A percentile compares a stretch with the other conserved stretches of the same genome.
Evolutionary conservation across 2,888 invertebrate species (phyloP).

Genomic region (Callosobruchus maculatus): DNA sequence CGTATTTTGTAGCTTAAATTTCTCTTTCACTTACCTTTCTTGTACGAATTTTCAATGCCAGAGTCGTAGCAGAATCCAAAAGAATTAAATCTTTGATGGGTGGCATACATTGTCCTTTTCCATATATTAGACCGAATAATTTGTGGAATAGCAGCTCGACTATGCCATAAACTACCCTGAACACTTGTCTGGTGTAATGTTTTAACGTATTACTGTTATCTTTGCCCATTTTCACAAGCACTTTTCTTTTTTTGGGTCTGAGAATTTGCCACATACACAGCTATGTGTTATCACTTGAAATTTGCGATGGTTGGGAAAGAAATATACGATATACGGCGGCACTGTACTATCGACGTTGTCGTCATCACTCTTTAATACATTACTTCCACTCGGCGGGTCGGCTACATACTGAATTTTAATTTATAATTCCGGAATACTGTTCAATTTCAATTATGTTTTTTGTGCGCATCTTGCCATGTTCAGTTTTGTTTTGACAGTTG

Average conservation of each 20-base stretch:
- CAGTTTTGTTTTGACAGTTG: not conserved
- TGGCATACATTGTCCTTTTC: conserved; percentile 62
- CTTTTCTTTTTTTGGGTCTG: not conserved
- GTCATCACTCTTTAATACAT: not conserved
- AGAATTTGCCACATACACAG: not conserved
- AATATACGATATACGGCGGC: not conserved
- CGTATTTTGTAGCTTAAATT: not conserved
- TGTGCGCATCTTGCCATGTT: not conserved
- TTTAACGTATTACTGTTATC: conserved; percentile 17
- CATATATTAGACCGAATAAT: conserved; percentile 59
- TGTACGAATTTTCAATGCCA: conserved; percentile 75
- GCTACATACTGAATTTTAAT: not conserved
- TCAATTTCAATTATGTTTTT: not conserved
- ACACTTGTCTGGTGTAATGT: conserved; percentile 22
- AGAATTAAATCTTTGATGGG: conserved; percentile 71
- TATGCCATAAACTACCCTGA: conserved; percentile 47
- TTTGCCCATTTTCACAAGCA: conserved; percentile 12
- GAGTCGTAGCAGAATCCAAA: conserved; percentile 67
- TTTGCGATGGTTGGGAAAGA: not conserved
- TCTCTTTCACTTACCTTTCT: conserved; percentile 59
- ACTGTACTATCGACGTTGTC: not conserved
- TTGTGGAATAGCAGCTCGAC: conserved; percentile 54
- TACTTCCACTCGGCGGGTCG: not conserved
- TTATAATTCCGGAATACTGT: not conserved
- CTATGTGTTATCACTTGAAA: not conserved